Conservation (phyloP, 2,113 vertebrate genomes). For the Lepisosteus oculatus region DNA sequence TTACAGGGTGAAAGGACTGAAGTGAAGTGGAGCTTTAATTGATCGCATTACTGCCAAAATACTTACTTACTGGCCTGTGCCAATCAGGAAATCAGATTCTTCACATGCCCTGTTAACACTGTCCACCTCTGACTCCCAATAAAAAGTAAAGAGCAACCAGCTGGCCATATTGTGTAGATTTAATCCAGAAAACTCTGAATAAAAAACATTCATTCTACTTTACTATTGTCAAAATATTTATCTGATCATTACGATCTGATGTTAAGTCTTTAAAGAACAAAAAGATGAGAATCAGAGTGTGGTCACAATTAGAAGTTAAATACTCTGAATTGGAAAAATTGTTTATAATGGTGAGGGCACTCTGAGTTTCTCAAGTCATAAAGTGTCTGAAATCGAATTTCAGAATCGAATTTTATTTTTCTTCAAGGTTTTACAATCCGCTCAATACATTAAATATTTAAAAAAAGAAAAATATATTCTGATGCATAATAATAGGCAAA, state of each 20-base stretch:
- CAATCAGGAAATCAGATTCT: slow-evolving; percentile 16
- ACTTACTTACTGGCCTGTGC: neutral
- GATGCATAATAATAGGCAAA: too few relatives aligned
- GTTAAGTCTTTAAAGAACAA: neutral
- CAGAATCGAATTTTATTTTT: too few relatives aligned
- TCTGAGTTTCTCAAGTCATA: too few relatives aligned
- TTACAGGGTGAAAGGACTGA: neutral
- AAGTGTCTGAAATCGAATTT: too few relatives aligned
- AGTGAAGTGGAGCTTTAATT: neutral
- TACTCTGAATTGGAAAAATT: too few relatives aligned
- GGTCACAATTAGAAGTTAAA: too few relatives aligned
- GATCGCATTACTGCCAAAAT: slow-evolving; percentile 2
- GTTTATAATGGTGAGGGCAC: too few relatives aligned
- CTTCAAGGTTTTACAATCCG: too few relatives aligned
- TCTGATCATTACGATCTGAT: slow-evolving; percentile 22
- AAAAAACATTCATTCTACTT: slow-evolving; percentile 36
- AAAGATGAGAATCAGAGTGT: too few relatives aligned
- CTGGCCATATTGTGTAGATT: slow-evolving; percentile 36
- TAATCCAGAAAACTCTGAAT: slow-evolving; percentile 42
- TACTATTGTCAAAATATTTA: slow-evolving; percentile 31
- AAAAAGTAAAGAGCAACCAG: slow-evolving; percentile 11
- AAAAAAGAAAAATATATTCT: too few relatives aligned
- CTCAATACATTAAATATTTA: too few relatives aligned
- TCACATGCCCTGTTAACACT: slow-evolving; percentile 7
- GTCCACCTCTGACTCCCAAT: neutral